Evolutionary conservation across 2,113 vertebrate genomes (phyloP), one percentile per base, ranked within the genome.

Genomic region (Pseudopodoces humilis): DNA sequence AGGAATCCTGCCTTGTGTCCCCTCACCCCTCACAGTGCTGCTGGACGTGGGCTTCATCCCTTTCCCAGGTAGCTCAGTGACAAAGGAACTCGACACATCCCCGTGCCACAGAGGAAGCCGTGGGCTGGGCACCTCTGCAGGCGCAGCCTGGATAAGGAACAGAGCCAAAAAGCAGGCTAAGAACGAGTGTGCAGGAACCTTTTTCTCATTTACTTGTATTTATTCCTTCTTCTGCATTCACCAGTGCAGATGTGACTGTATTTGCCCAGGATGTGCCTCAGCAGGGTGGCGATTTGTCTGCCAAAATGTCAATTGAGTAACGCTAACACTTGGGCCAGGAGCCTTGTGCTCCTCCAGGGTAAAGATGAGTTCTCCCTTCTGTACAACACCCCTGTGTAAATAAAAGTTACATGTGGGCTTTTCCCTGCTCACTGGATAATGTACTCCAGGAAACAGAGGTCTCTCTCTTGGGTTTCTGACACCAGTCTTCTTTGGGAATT

Each of bases 21-120:
- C 49, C 87, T 76, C 10, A 1, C 20, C 49, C 64, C 70, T 65
- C 53, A 5, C 5, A 35, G 62, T 0, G 1, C 65, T 87, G 74
- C 49, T 1, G 2, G 44, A 20, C 0, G 0, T 1, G 2, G 35
- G 6, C 16, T 80, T 46, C 53, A 16, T 37, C 69, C 52, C 74
- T 53, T 87, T 52, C 31, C n/a, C 78, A 27, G 2, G 0, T 3
- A 50, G 83, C 64, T 50, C 50, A 74, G 72, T 2, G 2, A 50
- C 56, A 44, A 20, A 53, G 69, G 24, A 27, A 14, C 70, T 55
- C 13, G 3, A 84, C 81, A 69, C 65, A 9, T 43, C 19, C 39
- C 62, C 58, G 39, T 71, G 65, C 19, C 68, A 28, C 43, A 7
- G 69, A 43, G 53, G 53, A 65, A 58, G 63, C 46, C 15, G 16